phyloP scores from a whole-genome alignment of 1,140 invertebrate genomes.

The Aphis craccivora region DNA sequence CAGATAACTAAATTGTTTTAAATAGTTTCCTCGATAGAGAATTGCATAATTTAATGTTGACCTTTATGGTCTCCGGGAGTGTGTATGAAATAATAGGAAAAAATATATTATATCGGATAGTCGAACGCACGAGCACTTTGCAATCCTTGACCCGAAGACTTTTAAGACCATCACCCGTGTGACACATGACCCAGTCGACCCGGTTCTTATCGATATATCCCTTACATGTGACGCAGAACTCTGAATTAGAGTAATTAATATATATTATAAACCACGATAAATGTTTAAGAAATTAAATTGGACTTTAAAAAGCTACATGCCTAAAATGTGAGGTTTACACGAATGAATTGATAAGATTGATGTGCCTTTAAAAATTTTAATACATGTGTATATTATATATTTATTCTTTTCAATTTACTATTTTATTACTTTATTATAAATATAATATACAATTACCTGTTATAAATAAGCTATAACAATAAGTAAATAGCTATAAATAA shows the following conservation, averaged over 20 bases:
- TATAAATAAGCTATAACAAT: not conserved
- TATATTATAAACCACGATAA: not conserved
- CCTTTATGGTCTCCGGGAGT: slow-evolving; percentile 29
- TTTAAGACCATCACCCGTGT: slow-evolving; percentile 54
- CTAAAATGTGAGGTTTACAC: not conserved
- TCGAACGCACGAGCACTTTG: not conserved
- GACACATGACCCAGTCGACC: slow-evolving; percentile 55
- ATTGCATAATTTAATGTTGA: slow-evolving; percentile 45
- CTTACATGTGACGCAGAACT: slow-evolving; percentile 44
- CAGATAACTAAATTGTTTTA: not conserved
- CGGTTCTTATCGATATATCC: slow-evolving; percentile 46
- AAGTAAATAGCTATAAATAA: no score
- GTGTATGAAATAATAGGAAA: slow-evolving; percentile 34
- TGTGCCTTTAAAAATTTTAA: not conserved
- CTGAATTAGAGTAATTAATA: slow-evolving; percentile 53
- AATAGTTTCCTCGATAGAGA: not conserved
- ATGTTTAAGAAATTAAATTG: not conserved
- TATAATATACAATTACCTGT: not conserved
- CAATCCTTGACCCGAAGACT: slow-evolving; percentile 55
- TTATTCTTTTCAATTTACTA: not conserved
- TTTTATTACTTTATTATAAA: not conserved
- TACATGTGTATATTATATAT: not conserved
- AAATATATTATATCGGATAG: slow-evolving; percentile 2
- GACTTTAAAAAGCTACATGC: not conserved
- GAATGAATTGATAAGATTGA: not conserved